These are phyloP conservation scores for Hippoglossus stenolepis DNA, from an alignment of 2,113 vertebrate genomes.

Conservation along the genomic window DNA sequence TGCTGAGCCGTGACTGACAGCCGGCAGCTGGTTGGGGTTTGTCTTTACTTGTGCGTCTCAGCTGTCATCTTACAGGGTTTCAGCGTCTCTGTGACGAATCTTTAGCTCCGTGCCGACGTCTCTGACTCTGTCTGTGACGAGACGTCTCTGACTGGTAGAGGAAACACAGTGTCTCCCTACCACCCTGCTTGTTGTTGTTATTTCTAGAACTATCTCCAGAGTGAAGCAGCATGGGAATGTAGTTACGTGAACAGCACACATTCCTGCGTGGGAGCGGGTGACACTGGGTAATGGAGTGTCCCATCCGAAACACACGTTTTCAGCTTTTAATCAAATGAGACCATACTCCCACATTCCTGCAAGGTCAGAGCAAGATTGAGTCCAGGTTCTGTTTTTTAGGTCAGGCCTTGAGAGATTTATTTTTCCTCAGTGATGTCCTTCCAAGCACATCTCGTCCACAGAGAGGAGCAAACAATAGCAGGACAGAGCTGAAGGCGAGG, in stretches of 20 bases:
- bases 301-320: not conserved
- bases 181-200: constrained; percentile 17
- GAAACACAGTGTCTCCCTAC: not conserved
- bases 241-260: not conserved
- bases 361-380: constrained; percentile 40
- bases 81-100: not conserved
- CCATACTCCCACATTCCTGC: constrained; percentile 61
- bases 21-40: constrained; percentile 39
- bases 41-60: constrained; percentile 13
- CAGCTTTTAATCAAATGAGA: not conserved
- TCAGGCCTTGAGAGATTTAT: constrained; percentile 14
- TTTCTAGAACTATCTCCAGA: constrained; percentile 33
- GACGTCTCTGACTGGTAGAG: constrained; percentile 2
- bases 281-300: constrained; percentile 1
- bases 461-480: constrained; percentile 63
- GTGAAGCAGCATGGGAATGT: constrained; percentile 3
- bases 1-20: constrained; percentile 32
- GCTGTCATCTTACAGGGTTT: constrained; percentile 15
- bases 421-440: constrained; percentile 28
- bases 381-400: constrained; percentile 18
- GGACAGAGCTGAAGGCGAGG: constrained; percentile 23
- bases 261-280: constrained; percentile 26
- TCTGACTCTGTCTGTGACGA: not conserved
- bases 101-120: not conserved
- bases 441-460: constrained; percentile 21